These are phyloP conservation scores for Tinea semifulvella DNA, from an alignment of 2,888 invertebrate genomes.

Conservation along the genomic window DNA sequence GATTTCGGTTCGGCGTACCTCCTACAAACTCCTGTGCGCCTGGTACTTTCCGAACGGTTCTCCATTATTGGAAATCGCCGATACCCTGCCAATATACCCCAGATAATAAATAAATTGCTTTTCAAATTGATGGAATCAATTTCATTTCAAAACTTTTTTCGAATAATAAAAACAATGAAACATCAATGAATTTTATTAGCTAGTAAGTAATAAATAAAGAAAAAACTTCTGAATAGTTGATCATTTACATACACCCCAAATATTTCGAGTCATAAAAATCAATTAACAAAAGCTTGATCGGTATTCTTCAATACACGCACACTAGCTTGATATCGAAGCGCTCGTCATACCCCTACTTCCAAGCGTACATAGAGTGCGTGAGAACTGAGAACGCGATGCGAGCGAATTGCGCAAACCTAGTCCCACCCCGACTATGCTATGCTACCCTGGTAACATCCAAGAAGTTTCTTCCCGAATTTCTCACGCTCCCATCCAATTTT, in stretches of 20 bases:
- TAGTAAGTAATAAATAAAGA: no score
- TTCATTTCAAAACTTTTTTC: background rate
- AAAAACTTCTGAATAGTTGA: no score
- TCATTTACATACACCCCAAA: background rate
- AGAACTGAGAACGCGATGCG: background rate
- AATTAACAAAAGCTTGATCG: background rate
- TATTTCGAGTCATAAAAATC: background rate
- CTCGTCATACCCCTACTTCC: background rate
- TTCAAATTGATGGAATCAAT: background rate
- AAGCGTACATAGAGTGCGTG: background rate
- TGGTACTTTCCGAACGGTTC: constrained; percentile 58
- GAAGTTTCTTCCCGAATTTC: constrained; percentile 65
- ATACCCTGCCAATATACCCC: constrained; percentile 27
- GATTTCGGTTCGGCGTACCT: constrained; percentile 49
- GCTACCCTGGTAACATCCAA: constrained; percentile 50
- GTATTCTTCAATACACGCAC: background rate
- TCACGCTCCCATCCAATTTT: constrained; percentile 54
- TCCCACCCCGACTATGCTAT: constrained; percentile 26
- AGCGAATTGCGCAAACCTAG: background rate
- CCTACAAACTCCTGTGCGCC: constrained; percentile 31
- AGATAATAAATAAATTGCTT: constrained; percentile 12
- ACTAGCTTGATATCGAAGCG: background rate
- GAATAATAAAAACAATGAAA: background rate
- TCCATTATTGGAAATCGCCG: constrained; percentile 58
- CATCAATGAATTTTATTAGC: no score